phyloP scores from a whole-genome alignment of 2,797 vertebrate genomes.

The Chelonia mydas region DNA sequence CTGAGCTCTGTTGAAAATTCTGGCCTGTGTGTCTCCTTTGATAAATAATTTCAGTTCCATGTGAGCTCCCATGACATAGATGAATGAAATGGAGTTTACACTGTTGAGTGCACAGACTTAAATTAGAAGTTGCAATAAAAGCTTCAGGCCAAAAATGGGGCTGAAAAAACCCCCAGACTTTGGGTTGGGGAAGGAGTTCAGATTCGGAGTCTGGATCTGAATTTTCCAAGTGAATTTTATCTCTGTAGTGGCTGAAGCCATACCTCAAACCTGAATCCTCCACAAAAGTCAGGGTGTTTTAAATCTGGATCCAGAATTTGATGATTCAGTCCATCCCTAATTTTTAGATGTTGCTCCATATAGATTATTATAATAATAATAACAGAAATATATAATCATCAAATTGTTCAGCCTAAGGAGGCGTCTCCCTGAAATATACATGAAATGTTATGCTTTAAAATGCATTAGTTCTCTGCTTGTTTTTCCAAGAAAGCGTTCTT shows the following conservation, averaged over 20 bases:
- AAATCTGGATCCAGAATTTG: background rate
- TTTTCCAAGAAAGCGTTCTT: background rate
- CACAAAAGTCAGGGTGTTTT: background rate
- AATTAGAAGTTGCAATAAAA: background rate
- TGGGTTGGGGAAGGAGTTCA: background rate
- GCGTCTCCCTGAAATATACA: background rate
- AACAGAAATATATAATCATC: background rate
- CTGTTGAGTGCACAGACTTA: background rate
- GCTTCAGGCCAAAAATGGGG: background rate
- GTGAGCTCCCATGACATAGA: fast-evolving
- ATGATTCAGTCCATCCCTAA: background rate
- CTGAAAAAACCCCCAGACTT: background rate
- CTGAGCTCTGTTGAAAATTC: background rate
- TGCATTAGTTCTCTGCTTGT: too few species aligned
- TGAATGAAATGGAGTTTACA: background rate
- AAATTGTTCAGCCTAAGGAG: background rate
- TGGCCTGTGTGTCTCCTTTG: background rate
- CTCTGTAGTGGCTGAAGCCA: background rate
- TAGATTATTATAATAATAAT: background rate
- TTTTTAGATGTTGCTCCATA: background rate
- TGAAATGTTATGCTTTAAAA: background rate
- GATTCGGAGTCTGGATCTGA: background rate
- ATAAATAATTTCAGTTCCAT: fast-evolving
- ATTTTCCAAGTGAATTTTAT: background rate
- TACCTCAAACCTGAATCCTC: too few species aligned